phyloP scores from a whole-genome alignment of 2,888 invertebrate species.

The Drosophila meridiana region DNA sequence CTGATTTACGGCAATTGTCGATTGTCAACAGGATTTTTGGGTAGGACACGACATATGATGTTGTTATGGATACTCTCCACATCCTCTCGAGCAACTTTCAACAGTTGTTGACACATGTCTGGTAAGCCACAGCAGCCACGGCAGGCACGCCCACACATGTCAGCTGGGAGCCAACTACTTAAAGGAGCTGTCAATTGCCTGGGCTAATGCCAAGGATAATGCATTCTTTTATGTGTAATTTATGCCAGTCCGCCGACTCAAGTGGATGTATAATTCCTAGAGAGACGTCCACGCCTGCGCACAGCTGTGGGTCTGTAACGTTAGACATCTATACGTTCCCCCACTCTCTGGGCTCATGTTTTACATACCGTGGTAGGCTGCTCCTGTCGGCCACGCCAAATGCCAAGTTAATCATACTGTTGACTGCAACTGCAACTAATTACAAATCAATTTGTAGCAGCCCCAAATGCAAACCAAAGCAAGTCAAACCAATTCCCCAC shows the following conservation, averaged over 20 bases:
- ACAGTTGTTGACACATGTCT: constrained; percentile 74
- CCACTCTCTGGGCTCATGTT: background rate
- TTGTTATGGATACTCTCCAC: constrained; percentile 36
- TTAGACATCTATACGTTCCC: constrained; percentile 33
- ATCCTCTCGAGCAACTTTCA: constrained; percentile 1
- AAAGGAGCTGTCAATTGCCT: constrained; percentile 68
- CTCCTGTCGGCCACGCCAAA: constrained; percentile 47
- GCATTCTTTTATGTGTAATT: constrained; percentile 50
- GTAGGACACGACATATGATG: constrained; percentile 23
- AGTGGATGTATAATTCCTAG: constrained; percentile 59
- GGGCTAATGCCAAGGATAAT: constrained; percentile 62
- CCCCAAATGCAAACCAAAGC: constrained; percentile 44
- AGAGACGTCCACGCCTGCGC: constrained; percentile 63
- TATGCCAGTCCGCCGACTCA: constrained; percentile 58
- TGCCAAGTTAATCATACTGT: constrained; percentile 70
- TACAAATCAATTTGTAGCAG: constrained; percentile 83
- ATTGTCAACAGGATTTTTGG: constrained; percentile 24
- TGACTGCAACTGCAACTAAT: constrained; percentile 82
- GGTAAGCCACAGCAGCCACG: constrained; percentile 57
- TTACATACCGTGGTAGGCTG: constrained; percentile 4
- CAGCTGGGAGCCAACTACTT: constrained; percentile 37
- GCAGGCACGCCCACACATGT: constrained; percentile 52
- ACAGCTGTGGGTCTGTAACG: constrained; percentile 62
- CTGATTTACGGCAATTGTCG: constrained; percentile 54
- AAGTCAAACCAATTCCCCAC: constrained; percentile 58